Evolutionary conservation across 2,888 invertebrate species (phyloP).

Genomic region (Shargacucullia verbasci): DNA sequence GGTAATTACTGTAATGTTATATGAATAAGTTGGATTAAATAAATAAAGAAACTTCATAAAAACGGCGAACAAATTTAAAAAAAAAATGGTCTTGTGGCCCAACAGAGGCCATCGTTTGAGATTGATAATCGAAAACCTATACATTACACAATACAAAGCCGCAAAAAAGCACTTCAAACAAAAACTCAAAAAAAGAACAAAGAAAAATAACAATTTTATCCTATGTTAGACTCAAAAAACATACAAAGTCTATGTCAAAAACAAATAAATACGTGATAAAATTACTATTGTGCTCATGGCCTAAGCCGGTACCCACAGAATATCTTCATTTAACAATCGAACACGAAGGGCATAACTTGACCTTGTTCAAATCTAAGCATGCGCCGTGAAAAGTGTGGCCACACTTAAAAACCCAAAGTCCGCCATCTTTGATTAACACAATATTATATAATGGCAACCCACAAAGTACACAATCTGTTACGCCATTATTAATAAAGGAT

Average conservation of each 20-base stretch:
- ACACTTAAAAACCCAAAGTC: constrained; percentile 90
- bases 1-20: no score
- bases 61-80: no score
- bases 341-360: constrained; percentile 84
- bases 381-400: constrained; percentile 90
- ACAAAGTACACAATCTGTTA: constrained; percentile 86
- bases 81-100: no score
- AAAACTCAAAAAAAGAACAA: constrained; percentile 9
- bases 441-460: constrained; percentile 89
- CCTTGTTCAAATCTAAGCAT: constrained; percentile 88
- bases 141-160: constrained; percentile 8
- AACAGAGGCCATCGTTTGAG: constrained; percentile 6
- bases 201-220: constrained; percentile 20
- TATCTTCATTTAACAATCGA: constrained; percentile 58
- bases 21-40: no score
- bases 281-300: constrained; percentile 31
- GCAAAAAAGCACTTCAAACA: constrained; percentile 15
- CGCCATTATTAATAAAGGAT: constrained; percentile 62
- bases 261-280: constrained; percentile 21
- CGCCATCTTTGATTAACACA: constrained; percentile 89
- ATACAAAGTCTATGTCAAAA: constrained; percentile 20
- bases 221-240: constrained; percentile 21
- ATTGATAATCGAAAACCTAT: constrained; percentile 1
- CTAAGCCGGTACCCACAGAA: neutral
- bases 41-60: no score